Evolutionary conservation across 2,888 invertebrate genomes (phyloP).

Genomic region (Isoperla grammatica): DNA sequence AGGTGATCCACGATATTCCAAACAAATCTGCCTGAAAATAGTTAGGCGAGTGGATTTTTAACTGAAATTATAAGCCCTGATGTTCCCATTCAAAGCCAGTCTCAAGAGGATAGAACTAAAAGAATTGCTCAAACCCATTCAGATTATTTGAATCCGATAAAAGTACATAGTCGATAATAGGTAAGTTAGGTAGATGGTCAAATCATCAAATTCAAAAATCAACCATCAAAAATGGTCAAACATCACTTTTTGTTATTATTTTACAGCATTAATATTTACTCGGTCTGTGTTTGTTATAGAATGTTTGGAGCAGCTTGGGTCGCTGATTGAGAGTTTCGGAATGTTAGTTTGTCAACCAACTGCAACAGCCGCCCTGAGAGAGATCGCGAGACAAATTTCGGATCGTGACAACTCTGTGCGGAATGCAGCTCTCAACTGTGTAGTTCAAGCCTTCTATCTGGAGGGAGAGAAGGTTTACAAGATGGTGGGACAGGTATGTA

Average conservation of each 20-base stretch:
- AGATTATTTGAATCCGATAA: too few relatives aligned
- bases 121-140: too few relatives aligned
- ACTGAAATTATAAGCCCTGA: too few relatives aligned
- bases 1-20: too few relatives aligned
- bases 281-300: slow-evolving; percentile 50
- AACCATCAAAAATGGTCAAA: not conserved
- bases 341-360: slow-evolving; percentile 77
- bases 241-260: slow-evolving; percentile 16
- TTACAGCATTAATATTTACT: not conserved
- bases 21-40: too few relatives aligned
- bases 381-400: slow-evolving; percentile 90
- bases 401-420: slow-evolving; percentile 95
- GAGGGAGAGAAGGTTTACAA: slow-evolving; percentile 90
- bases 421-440: slow-evolving; percentile 91
- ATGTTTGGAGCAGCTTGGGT: slow-evolving; percentile 87
- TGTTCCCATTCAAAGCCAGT: too few relatives aligned
- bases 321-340: slow-evolving; percentile 79
- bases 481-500: slow-evolving; percentile 74
- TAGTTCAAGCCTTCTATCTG: slow-evolving; percentile 83
- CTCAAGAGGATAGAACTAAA: too few relatives aligned
- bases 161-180: too few relatives aligned
- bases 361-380: slow-evolving; percentile 72
- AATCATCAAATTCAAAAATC: not conserved
- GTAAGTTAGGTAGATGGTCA: too few relatives aligned
- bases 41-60: too few relatives aligned